Base-by-base conservation (phyloP, 2,888 invertebrate genomes). In the Tiliacea aurago region DNA sequence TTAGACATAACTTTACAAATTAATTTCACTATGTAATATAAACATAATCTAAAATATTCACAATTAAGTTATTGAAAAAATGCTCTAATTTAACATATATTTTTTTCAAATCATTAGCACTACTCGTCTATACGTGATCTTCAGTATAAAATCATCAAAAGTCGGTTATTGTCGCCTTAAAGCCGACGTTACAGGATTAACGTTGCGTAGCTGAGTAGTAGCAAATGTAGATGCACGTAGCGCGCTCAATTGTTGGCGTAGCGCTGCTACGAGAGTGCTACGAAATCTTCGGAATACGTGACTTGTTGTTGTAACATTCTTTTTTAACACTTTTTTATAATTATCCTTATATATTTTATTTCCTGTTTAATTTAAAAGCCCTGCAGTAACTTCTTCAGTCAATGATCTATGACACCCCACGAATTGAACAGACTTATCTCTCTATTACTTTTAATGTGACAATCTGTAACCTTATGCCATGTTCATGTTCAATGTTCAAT, bases 401-500 rank as follows among this genome's bases (percentile, higher is more conserved):
- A 59, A 49, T n/a, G n/a, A n/a, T n/a, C 49, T 51, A 20, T 43
- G 37, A 45, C 13, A 51, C 64, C 73, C 79, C 43, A 76, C 13
- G 23, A 33, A 78, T 51, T n/a, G 73, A 58, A 55, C 7, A 74
- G 75, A 83, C 70, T 79, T 64, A 81, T 81, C 20, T 63, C 55
- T 62, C 76, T 74, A 81, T 81, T 81, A 77, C 67, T 76, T 79
- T 81, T 81, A 81, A 81, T 83, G 83, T 70, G 51, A 79, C 79
- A 73, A 77, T 73, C 76, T 70, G 73, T 73, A 79, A 80, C 75
- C 73, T 86, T 73, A 69, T 70, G 70, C 45, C 70, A 76, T 81
- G 72, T 82, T 79, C 78, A 62, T 62, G 62, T 53, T 64, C 64
- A 64, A 64, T 70, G 73, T 80, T 75, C 70, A 91, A 90, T 90